A percentile compares a stretch with the other conserved stretches of the same genome.
Evolutionary conservation across 53 echinoderm and acorn worm species (phyloP).

Genomic region (Zoroaster sp.): DNA sequence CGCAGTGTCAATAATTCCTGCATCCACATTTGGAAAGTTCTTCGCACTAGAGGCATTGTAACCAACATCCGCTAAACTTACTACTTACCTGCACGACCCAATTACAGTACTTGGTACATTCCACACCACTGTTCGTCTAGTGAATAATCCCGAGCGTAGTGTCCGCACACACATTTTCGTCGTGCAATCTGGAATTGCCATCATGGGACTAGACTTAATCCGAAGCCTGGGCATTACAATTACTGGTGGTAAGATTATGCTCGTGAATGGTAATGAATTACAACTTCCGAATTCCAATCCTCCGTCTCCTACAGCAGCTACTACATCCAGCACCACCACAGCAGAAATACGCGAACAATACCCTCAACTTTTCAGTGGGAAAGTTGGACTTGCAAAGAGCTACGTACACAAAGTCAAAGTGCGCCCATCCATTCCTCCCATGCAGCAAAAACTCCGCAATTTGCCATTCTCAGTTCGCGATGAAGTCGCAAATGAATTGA

Average conservation of each 20-base stretch:
- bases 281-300: not conserved
- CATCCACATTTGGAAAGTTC: not conserved
- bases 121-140: not conserved
- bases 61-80: not conserved
- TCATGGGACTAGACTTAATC: not conserved
- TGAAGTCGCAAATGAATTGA: constrained; percentile 46
- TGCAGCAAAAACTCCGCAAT: constrained; percentile 14
- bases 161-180: not conserved
- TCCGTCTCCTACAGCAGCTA: too few species aligned
- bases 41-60: not conserved
- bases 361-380: not conserved
- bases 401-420: constrained; percentile 9
- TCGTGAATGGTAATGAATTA: not conserved
- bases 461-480: constrained; percentile 42
- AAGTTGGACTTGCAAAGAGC: not conserved
- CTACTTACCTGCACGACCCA: not conserved
- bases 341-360: not conserved
- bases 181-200: not conserved
- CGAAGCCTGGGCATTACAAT: not conserved
- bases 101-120: not conserved
- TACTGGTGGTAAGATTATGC: not conserved
- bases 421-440: not conserved
- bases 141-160: not conserved
- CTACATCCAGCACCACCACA: not conserved
- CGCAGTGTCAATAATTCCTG: not conserved